Conservation (phyloP, 2,797 vertebrate species). For the Pseudomugil gertrudae region DNA sequence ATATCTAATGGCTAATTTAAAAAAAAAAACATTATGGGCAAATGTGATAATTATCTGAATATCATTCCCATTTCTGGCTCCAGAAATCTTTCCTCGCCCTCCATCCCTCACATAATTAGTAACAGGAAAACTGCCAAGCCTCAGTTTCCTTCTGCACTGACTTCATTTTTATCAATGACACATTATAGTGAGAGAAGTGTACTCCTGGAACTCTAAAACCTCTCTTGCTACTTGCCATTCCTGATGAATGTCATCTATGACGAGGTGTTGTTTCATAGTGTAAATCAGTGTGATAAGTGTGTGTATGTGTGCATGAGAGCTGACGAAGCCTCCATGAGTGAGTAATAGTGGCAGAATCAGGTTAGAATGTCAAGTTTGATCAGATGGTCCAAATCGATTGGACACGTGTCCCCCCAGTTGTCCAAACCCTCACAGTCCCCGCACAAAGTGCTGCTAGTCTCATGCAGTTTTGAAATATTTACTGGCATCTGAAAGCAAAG, state of each 20-base stretch:
- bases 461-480: conserved; percentile 62
- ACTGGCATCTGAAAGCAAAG: conserved; percentile 53
- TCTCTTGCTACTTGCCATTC: conserved; percentile 28
- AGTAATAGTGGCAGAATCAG: conserved; percentile 71
- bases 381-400: conserved; percentile 51
- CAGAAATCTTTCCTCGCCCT: conserved; percentile 28
- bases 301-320: conserved; percentile 21
- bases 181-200: conserved; percentile 23
- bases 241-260: conserved; percentile 36
- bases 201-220: conserved; percentile 25
- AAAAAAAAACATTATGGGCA: conserved; percentile 25
- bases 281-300: conserved; percentile 54
- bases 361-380: conserved; percentile 65
- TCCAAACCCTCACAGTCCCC: conserved; percentile 23
- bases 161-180: conserved; percentile 36
- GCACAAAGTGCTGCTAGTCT: conserved; percentile 54
- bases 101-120: conserved; percentile 48
- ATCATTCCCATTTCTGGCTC: conserved; percentile 35
- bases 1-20: conserved; percentile 46
- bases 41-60: conserved; percentile 41
- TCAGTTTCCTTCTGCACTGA: conserved; percentile 22
- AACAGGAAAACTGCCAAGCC: conserved; percentile 42
- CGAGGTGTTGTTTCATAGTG: conserved; percentile 45
- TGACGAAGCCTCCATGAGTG: conserved; percentile 47
- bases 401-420: conserved; percentile 51